Evolutionary conservation across 2,113 vertebrate species (phyloP), one percentile per base, ranked within the genome.

Genomic region (Chaetorhynchus papuensis): DNA sequence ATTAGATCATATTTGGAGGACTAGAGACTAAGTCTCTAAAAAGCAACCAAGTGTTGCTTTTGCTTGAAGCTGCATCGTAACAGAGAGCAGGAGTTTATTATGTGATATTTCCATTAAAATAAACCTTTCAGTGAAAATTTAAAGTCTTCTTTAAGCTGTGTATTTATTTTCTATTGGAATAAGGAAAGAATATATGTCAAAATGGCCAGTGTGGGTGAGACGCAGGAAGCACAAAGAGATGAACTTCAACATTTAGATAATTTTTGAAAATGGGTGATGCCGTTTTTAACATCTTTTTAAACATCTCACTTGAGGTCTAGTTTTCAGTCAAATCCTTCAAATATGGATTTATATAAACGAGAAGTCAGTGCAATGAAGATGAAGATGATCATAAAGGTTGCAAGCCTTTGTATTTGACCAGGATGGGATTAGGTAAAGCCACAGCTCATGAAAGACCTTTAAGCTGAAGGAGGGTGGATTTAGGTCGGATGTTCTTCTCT

Each of bases 311-410:
- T 22, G 15, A 28, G 3, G 13, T 42, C 16, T 50, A 21, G 4
- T 49, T 78, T 81, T 39, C 42, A 49, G 41, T 7, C 2, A 5
- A 83, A 71, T 42, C 27, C 33, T 89, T 64, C 49, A 41, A 39
- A 65, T 37, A 10, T 57, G 27, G 19, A 31, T 49, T 76, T 74
- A 59, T 30, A 11, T 17, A 26, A 2, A 4, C 30, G 10, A 74
- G 14, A 70, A 77, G 4, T 39, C 21, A 66, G 15, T 23, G 7
- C 18, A 81, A 3, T 14, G 22, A 72, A 45, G 65, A 53, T 19
- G 9, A 71, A 12, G 5, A 26, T n/a, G 33, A 64, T 10, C 0
- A 0, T 30, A 63, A 80, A 77, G 39, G 8, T 28, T 41, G 1
- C 37, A 61, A 39, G 3, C 3, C 21, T 81, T 77, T 47, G 10